Evolutionary conservation across 2,113 vertebrate species (phyloP).

Genomic region (Hymenochirus boettgeri): DNA sequence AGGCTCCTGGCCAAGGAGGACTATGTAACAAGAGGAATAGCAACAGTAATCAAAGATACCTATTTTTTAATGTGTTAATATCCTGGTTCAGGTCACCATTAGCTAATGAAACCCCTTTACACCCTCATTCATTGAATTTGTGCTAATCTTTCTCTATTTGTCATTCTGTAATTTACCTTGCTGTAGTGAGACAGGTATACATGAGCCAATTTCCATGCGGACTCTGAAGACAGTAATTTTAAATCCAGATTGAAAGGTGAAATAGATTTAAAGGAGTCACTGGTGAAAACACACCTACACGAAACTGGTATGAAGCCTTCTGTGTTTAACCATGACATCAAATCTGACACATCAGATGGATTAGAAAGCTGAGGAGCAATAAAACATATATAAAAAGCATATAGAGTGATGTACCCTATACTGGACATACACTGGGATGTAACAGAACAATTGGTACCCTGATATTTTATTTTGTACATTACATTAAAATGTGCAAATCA

Average conservation of each 20-base stretch:
- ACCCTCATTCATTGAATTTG: too few species aligned
- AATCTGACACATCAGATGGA: conserved; percentile 15
- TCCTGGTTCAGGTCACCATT: too few species aligned
- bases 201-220: conserved; percentile 10
- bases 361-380: not conserved
- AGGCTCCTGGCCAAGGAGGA: too few species aligned
- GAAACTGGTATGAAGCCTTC: conserved; percentile 14
- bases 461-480: too few species aligned
- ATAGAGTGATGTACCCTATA: too few species aligned
- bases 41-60: too few species aligned
- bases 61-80: too few species aligned
- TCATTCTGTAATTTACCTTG: conserved; percentile 17
- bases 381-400: not conserved
- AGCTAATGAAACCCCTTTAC: too few species aligned
- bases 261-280: not conserved
- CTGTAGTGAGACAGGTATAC: conserved; percentile 27
- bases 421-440: too few species aligned
- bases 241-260: not conserved
- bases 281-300: conserved; percentile 31
- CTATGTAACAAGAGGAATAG: too few species aligned
- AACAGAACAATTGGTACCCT: too few species aligned
- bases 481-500: too few species aligned
- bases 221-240: conserved; percentile 9
- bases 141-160: not conserved
- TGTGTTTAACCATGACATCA: conserved; percentile 23